Evolutionary conservation across 2,888 invertebrate species (phyloP), one percentile per base, ranked within the genome.

Genomic region (Chymomyza caudatula): DNA sequence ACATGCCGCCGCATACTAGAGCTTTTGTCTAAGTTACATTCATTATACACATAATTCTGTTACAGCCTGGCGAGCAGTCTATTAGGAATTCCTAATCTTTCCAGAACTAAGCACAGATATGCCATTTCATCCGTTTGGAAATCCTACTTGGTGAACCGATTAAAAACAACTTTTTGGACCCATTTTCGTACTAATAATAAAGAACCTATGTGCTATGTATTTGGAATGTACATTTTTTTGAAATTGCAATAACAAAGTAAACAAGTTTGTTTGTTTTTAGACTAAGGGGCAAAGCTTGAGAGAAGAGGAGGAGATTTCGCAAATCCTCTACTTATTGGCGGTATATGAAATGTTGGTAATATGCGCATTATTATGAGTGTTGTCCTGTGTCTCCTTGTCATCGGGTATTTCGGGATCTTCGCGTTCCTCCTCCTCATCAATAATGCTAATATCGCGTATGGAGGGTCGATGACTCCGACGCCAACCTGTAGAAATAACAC

Each of bases 381-480:
- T 90, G 25, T 87, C 87, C 3, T 79, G 77, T 6, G 88, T 88
- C 64, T 85, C 77, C 67, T 89, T 88, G 67, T 90, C 90, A 4
- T 82, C 84, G 6, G 87, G 87, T 23, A 86, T 56, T 71, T 90
- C 91, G 11, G 90, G 90, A 81, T 91, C 91, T 63, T 94, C 94
- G 22, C 92, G 92, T 74, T 95, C 93, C 74, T 95, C 95, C 81
- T 95, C 95, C 87, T 96, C 96, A 85, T 96, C 95, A 88, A 96
- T 95, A 88, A 96, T 96, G 73, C 96, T 95, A 70, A 96, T 96
- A 89, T 96, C 96, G 55, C 96, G 93, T 63, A 96, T 94, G 0
- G 96, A 96, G 3, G 96, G 96, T 67, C 96, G 92, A 86, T 96
- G 94, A 56, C 95, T 94, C 74, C 95, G 93, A 17, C 94, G 92